phyloP scores from a whole-genome alignment of 2,888 invertebrate species.

The Coenonympha arcania region DNA sequence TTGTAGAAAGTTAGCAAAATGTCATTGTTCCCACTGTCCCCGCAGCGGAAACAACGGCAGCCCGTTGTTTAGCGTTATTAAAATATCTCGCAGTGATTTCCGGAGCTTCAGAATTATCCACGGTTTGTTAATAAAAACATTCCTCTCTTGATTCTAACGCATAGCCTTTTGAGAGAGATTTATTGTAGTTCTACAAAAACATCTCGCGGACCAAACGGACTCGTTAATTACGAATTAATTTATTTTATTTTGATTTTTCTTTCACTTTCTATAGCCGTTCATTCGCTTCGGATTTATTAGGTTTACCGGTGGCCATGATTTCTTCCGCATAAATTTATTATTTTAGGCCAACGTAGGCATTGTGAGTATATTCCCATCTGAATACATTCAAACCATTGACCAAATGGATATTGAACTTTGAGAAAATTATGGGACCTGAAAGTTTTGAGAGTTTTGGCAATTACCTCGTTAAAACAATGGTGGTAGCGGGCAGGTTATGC shows the following conservation, averaged over 20 bases:
- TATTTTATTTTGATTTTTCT: not conserved
- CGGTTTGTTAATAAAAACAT: slow-evolving; percentile 24
- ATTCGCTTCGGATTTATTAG: not conserved
- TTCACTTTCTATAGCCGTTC: not conserved
- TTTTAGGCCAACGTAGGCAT: too few species aligned
- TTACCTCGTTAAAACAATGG: too few species aligned
- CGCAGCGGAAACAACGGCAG: slow-evolving; percentile 47
- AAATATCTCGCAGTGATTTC: slow-evolving; percentile 45
- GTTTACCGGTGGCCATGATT: not conserved
- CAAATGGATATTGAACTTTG: too few species aligned
- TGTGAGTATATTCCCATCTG: too few species aligned
- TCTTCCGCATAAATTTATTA: not conserved
- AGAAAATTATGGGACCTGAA: too few species aligned
- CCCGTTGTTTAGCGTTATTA: slow-evolving; percentile 60
- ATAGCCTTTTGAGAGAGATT: slow-evolving; percentile 14
- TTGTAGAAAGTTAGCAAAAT: not conserved
- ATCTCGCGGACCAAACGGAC: not conserved
- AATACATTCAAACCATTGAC: too few species aligned
- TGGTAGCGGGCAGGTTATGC: too few species aligned
- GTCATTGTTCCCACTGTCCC: not conserved
- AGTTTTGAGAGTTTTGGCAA: too few species aligned
- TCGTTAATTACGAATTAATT: not conserved
- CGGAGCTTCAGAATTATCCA: slow-evolving; percentile 25
- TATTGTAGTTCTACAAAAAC: slow-evolving; percentile 7
- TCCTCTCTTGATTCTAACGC: slow-evolving; percentile 19